These are phyloP conservation scores for Eumaeus atala DNA, from an alignment of 1,140 invertebrate genomes.

Conservation along the genomic window DNA sequence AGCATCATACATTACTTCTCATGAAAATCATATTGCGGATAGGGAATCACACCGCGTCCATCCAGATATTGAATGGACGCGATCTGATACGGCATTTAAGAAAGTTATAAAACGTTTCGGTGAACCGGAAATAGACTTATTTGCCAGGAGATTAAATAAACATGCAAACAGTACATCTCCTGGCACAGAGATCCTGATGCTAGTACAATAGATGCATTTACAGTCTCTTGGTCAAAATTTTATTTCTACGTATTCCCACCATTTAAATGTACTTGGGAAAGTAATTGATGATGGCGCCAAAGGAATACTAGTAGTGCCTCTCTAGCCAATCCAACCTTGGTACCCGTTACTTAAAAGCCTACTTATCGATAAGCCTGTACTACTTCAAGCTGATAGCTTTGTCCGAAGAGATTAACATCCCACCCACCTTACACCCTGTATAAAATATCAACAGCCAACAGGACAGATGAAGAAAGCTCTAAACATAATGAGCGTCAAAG, in stretches of 20 bases:
- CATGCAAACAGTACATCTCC: constrained; percentile 21
- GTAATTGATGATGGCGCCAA: constrained; percentile 29
- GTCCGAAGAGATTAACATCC: too few species aligned
- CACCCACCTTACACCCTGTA: too few species aligned
- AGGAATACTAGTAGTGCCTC: constrained; percentile 34
- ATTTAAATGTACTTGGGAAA: constrained; percentile 23
- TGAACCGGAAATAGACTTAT: constrained; percentile 19
- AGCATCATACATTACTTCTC: constrained; percentile 8
- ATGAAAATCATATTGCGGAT: constrained; percentile 9
- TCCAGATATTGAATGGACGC: constrained; percentile 10
- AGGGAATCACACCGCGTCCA: constrained; percentile 4
- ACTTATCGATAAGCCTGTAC: constrained; percentile 12
- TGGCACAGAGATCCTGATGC: constrained; percentile 23
- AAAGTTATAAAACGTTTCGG: constrained; percentile 6
- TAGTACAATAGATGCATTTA: too few species aligned
- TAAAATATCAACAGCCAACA: too few species aligned
- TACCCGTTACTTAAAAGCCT: constrained; percentile 29
- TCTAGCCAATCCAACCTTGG: constrained; percentile 34
- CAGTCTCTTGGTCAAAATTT: constrained; percentile 12
- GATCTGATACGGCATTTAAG: neutral
- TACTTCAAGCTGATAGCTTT: constrained; percentile 20
- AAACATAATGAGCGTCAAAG: too few species aligned
- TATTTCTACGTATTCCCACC: constrained; percentile 32
- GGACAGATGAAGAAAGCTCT: too few species aligned
- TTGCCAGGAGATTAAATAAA: constrained; percentile 20